Conservation (phyloP, 2,888 invertebrate genomes). For the Campoletis raptor region DNA sequence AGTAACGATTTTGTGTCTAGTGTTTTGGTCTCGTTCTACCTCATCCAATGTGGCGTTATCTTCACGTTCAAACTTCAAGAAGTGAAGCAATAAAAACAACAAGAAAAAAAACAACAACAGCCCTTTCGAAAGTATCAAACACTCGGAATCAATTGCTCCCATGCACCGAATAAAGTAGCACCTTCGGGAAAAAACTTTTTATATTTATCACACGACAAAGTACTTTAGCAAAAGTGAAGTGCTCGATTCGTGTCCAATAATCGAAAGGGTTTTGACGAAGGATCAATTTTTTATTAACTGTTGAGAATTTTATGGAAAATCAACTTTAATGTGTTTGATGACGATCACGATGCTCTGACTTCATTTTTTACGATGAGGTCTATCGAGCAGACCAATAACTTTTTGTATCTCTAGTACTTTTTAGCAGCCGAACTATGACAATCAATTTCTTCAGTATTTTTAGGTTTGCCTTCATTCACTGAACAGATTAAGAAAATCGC, state of each 20-base stretch:
- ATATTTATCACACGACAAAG: not conserved
- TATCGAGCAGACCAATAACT: not conserved
- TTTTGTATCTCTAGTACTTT: not conserved
- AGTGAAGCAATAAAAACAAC: not conserved
- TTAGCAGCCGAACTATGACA: not conserved
- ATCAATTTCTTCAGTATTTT: not conserved
- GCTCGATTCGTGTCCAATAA: not conserved
- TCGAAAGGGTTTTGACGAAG: not conserved
- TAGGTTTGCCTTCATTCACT: not conserved
- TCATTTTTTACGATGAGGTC: not conserved
- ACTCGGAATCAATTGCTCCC: not conserved
- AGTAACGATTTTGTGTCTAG: constrained; percentile 20
- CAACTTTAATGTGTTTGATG: not conserved
- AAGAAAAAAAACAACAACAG: not conserved
- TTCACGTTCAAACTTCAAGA: not conserved
- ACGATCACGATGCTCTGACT: not conserved
- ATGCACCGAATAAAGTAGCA: not conserved
- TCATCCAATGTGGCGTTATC: not conserved
- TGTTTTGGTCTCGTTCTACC: constrained; percentile 6
- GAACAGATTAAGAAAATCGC: constrained; percentile 1
- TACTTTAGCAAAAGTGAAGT: not conserved
- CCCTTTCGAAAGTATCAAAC: not conserved
- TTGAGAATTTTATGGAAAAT: not conserved
- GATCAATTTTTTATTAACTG: not conserved
- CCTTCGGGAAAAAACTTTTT: not conserved